Conservation (phyloP, 2,888 invertebrate species). For the Pyralis farinalis region DNA sequence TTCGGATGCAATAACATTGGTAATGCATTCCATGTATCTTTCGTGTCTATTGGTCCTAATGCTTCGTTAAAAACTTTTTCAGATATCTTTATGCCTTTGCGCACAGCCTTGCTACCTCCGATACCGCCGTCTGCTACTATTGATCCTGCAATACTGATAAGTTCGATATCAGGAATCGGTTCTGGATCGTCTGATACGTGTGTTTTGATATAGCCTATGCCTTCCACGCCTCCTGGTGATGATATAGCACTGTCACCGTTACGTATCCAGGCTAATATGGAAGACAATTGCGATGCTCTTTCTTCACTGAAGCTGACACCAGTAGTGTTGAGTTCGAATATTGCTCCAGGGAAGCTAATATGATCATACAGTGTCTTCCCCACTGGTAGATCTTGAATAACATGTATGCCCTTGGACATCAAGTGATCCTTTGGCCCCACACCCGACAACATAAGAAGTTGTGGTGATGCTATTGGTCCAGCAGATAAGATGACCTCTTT, state of each 20-base stretch:
- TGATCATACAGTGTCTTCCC: slow-evolving; percentile 85
- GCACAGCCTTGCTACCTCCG: slow-evolving; percentile 57
- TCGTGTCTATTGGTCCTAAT: slow-evolving; percentile 75
- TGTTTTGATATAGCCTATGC: slow-evolving; percentile 84
- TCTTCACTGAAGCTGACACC: slow-evolving; percentile 51
- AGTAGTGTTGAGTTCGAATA: slow-evolving; percentile 61
- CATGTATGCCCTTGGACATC: slow-evolving; percentile 73
- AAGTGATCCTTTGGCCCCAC: slow-evolving; percentile 80
- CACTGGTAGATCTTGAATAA: slow-evolving; percentile 84
- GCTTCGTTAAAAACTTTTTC: slow-evolving; percentile 77
- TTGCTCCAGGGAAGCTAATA: slow-evolving; percentile 73
- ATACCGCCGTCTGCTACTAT: slow-evolving; percentile 81
- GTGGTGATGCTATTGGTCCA: slow-evolving; percentile 94
- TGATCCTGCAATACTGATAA: slow-evolving; percentile 83
- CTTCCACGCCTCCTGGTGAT: slow-evolving; percentile 84
- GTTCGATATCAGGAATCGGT: slow-evolving; percentile 84
- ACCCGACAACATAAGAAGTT: slow-evolving; percentile 94
- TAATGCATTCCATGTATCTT: slow-evolving; percentile 82
- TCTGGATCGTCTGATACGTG: slow-evolving; percentile 77
- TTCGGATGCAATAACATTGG: slow-evolving; percentile 88
- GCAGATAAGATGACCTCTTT: slow-evolving; percentile 93
- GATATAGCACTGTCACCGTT: slow-evolving; percentile 69
- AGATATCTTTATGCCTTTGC: slow-evolving; percentile 78
- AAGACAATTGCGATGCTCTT: slow-evolving; percentile 26
- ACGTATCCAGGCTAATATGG: slow-evolving; percentile 47